Evolutionary conservation across 2,888 invertebrate genomes (phyloP), one percentile per base, ranked within the genome.

Genomic region (Drosophila atripex): DNA sequence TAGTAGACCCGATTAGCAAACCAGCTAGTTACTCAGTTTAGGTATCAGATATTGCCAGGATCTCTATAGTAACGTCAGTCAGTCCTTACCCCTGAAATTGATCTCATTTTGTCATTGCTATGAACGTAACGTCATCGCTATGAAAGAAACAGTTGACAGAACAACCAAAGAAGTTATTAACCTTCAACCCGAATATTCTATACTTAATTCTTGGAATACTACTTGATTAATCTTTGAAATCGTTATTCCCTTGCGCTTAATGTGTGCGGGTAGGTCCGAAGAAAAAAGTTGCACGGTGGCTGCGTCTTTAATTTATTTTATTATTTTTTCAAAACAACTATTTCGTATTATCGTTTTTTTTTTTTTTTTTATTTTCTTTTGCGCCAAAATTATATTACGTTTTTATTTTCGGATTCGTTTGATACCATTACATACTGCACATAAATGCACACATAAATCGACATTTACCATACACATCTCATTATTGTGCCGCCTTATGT

Each of bases 241-340:
- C 47, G 50, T 46, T 72, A 30, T 12, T 28, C 53, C 53, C 21
- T 30, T 18, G 52, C 63, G 66, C 64, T 64, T 55, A 28, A 58
- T 59, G 50, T 65, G 70, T 86, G 80, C 85, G 80, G 73, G 56
- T 80, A 82, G 87, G 85, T 86, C 78, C 66, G 68, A 73, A 70
- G 64, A 65, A 73, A 73, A 61, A 79, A 83, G 82, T 89, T 89
- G 90, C 90, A 89, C 89, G 89, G 90, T 90, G 90, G 89, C 90
- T 90, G 90, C 86, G 80, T 77, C 87, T 55, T 63, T 57, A 32
- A 60, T 43, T 59, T 55, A 56, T 53, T 47, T 54, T 57, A 28
- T 60, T 69, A 50, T 51, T 12, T 61, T 45, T 45, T 43, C 25
- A 61, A 38, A 69, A 18, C 21, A 56, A 41, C 11, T 28, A 53